A percentile compares a stretch with the other conserved stretches of the same genome.
phyloP scores from a whole-genome alignment of 2,888 invertebrate species.

The Hipparchia sbordonii region DNA sequence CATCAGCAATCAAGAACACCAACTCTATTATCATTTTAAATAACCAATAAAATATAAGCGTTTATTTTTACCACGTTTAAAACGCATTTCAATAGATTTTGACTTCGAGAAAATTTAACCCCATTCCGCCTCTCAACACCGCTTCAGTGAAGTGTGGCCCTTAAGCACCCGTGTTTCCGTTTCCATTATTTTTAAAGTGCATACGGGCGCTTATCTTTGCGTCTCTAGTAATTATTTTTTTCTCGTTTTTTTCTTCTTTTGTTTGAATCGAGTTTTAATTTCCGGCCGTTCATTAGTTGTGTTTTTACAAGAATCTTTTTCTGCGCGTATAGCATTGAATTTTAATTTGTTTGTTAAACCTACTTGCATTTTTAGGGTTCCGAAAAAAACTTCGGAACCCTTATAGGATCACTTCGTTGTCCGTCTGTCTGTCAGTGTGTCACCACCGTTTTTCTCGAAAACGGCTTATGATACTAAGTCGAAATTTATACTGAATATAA shows the following conservation, averaged over 20 bases:
- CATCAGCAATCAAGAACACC: neutral
- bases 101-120: slow-evolving; percentile 8
- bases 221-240: slow-evolving; percentile 24
- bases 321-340: slow-evolving; percentile 5
- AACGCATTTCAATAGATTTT: slow-evolving; percentile 6
- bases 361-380: too few relatives aligned
- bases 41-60: too few relatives aligned
- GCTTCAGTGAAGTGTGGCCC: slow-evolving; percentile 21
- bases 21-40: neutral
- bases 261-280: slow-evolving; percentile 19
- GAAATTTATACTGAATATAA: too few relatives aligned
- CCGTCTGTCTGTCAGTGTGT: too few relatives aligned
- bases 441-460: too few relatives aligned
- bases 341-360: neutral
- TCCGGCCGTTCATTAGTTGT: slow-evolving; percentile 12
- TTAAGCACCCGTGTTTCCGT: slow-evolving; percentile 34
- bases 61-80: too few relatives aligned
- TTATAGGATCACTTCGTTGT: too few relatives aligned
- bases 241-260: slow-evolving; percentile 21
- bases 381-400: too few relatives aligned
- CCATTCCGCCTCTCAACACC: slow-evolving; percentile 8
- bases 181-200: slow-evolving; percentile 36
- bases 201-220: slow-evolving; percentile 37
- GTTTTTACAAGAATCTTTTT: slow-evolving; percentile 11
- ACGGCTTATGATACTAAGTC: too few relatives aligned